Base-by-base conservation (phyloP, 2,888 invertebrate genomes). In the Trissonchulus latispiculum region DNA sequence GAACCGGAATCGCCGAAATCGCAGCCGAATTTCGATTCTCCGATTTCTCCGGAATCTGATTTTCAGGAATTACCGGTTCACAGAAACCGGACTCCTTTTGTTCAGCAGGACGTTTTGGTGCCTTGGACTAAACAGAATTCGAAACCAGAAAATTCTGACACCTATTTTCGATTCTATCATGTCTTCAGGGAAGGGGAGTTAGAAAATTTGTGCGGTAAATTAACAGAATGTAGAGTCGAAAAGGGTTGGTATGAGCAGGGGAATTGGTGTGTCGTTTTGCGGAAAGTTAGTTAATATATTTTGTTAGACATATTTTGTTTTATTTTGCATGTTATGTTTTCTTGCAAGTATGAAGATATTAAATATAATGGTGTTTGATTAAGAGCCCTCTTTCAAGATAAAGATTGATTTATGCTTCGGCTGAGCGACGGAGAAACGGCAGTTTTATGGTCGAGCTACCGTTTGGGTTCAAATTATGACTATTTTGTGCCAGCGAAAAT, bases 81-180 rank as follows among this genome's bases (percentile, higher is more conserved):
- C 82, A 89, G 89, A 70, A 95, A 95, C 82, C 87, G 95, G 74
- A 95, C 93, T 0, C 89, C 91, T 79, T 99, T 99, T 84, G 87
- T 88, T 79, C 89, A 93, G 78, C 90, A 90, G 77, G 97, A 99
- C 84, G 84, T 97, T 75, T 86, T 99, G 37, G 97, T 99, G 0
- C 97, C 97, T 0, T 99, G 99, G 99, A 92, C 92, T 81, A 90
- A 72, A 18, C 68, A 15, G 36, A 72, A 73, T 68, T 33, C 28
- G n/a, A 18, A 37, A n/a, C 33, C 3, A 1, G 62, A 15, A n/a
- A 62, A 70, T n/a, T 18, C 61, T 2, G 68, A 36, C 36, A 61
- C 31, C 75, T 72, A 73, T 61, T 77, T 76, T 29, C 78, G 82
- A 35, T 82, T 78, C 76, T 82, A 82, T 72, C 82, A 82, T 73